Evolutionary conservation across 2,113 vertebrate species (phyloP).

Genomic region (Sebastes fasciatus): DNA sequence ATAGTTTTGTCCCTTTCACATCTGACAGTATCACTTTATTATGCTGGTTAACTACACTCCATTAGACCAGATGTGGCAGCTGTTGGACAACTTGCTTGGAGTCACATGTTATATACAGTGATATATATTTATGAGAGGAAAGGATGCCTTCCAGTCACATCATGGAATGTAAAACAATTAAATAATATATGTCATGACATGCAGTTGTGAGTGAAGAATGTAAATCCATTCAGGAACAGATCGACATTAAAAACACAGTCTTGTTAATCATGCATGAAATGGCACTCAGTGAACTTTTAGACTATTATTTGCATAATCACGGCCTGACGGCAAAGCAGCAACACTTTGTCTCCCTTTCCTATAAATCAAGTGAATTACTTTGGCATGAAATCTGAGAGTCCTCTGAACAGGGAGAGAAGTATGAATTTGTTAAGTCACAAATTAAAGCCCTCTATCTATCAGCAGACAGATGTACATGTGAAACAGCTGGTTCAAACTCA

Average conservation of each 20-base stretch:
- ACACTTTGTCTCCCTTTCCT: neutral
- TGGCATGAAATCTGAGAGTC: neutral
- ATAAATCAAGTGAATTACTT: neutral
- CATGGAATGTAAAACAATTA: neutral
- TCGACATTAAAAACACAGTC: neutral
- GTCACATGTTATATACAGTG: neutral
- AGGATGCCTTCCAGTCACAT: neutral
- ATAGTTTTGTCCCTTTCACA: neutral
- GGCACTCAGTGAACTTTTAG: neutral
- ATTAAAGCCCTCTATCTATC: neutral
- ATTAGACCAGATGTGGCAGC: neutral
- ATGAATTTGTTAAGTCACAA: neutral
- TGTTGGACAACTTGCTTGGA: neutral
- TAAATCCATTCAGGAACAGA: neutral
- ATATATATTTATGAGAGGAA: neutral
- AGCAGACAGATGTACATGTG: neutral
- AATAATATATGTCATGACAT: neutral
- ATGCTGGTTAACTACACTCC: neutral
- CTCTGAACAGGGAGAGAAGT: neutral
- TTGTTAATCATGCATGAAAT: neutral
- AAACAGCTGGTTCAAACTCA: constrained; percentile 61
- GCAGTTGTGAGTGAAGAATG: neutral
- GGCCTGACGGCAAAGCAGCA: neutral
- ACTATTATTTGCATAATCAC: neutral
- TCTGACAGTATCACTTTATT: too few relatives aligned